phyloP scores from a whole-genome alignment of 2,113 vertebrate species.

The Ceratotherium simum region DNA sequence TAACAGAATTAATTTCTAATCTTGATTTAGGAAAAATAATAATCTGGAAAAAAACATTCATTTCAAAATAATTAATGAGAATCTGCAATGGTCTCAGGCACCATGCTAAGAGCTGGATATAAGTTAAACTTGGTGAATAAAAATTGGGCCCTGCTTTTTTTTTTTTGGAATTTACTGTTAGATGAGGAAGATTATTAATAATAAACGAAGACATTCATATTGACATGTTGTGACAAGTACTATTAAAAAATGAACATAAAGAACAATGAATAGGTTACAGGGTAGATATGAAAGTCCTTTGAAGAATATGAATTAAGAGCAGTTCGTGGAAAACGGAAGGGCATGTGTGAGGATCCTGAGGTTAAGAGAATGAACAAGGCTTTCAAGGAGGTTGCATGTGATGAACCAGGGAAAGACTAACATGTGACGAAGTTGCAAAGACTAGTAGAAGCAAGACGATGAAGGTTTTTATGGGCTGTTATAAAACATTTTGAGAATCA shows the following conservation, averaged over 20 bases:
- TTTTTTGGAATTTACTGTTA: not conserved
- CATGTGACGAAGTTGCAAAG: not conserved
- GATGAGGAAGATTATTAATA: not conserved
- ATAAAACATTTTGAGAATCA: not conserved
- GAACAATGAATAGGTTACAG: not conserved
- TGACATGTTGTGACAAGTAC: not conserved
- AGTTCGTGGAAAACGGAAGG: not conserved
- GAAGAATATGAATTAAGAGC: not conserved
- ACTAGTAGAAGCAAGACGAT: fast-evolving
- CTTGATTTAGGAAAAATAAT: not conserved
- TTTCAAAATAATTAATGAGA: not conserved
- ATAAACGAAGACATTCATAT: not conserved
- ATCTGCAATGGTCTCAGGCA: not conserved
- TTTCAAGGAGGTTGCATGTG: not conserved
- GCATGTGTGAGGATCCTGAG: not conserved
- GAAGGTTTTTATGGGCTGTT: not conserved
- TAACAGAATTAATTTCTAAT: not conserved
- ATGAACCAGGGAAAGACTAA: not conserved
- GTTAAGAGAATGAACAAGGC: not conserved
- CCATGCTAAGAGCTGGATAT: not conserved
- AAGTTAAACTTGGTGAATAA: not conserved
- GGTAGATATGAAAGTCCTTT: not conserved
- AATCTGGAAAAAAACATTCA: not conserved
- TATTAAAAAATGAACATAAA: not conserved
- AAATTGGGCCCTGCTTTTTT: not conserved